Conservation (phyloP, 2,113 vertebrate species). For the Pelvicachromis taeniatus region DNA sequence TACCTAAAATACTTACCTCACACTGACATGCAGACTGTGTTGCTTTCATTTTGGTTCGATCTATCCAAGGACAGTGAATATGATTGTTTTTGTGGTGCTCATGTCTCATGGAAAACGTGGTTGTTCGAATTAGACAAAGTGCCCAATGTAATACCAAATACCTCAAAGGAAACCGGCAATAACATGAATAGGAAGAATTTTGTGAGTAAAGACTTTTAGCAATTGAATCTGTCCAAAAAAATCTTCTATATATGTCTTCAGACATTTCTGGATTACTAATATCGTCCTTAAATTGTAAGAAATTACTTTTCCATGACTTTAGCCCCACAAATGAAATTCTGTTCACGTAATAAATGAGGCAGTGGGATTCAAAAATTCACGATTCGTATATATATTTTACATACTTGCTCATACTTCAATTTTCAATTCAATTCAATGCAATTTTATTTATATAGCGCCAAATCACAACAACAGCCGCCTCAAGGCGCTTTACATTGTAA, state of each 20-base stretch:
- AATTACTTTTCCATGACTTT: not conserved
- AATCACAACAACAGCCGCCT: too few species aligned
- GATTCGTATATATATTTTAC: not conserved
- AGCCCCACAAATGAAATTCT: not conserved
- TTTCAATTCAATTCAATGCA: too few species aligned
- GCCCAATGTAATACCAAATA: not conserved
- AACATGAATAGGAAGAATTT: not conserved
- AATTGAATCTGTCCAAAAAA: not conserved
- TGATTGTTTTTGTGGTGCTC: too few species aligned
- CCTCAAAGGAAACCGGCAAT: not conserved
- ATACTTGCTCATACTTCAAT: not conserved
- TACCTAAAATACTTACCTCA: not conserved
- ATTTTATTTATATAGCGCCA: too few species aligned
- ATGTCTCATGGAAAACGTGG: not conserved
- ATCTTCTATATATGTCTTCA: not conserved
- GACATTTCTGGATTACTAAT: not conserved
- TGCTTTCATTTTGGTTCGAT: not conserved
- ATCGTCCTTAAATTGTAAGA: not conserved
- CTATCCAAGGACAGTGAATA: not conserved
- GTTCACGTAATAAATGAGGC: not conserved
- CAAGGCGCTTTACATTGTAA: too few species aligned
- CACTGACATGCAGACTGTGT: not conserved
- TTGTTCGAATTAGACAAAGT: not conserved
- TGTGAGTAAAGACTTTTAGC: not conserved
- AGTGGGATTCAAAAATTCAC: not conserved